These are phyloP conservation scores for Trilocha varians DNA, from an alignment of 2,888 invertebrate genomes.

Conservation along the genomic window DNA sequence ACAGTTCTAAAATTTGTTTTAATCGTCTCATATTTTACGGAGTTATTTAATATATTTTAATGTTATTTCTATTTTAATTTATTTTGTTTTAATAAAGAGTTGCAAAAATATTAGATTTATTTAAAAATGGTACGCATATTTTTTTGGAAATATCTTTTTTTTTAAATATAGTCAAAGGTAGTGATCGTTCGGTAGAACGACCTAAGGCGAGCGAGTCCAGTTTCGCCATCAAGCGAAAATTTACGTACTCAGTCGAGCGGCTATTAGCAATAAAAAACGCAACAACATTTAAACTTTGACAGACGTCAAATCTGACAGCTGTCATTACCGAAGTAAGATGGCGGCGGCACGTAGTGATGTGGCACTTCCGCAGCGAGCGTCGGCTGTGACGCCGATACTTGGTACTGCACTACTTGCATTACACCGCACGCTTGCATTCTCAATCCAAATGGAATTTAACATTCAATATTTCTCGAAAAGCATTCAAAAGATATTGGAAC, in stretches of 20 bases:
- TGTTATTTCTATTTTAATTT: too few species aligned
- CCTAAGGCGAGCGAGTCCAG: too few species aligned
- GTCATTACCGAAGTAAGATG: conserved; percentile 61
- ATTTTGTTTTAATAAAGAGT: too few species aligned
- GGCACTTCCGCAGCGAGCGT: conserved; percentile 57
- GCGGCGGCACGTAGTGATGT: conserved; percentile 63
- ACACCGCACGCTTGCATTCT: conserved; percentile 75
- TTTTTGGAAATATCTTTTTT: too few species aligned
- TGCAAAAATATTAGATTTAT: too few species aligned
- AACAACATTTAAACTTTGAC: neutral
- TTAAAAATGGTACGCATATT: too few species aligned
- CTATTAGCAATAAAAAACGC: neutral
- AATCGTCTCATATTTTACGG: too few species aligned
- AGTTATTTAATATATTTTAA: too few species aligned
- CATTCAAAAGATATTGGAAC: neutral
- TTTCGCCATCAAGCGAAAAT: too few species aligned
- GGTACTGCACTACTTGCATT: conserved; percentile 79
- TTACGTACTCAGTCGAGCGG: neutral
- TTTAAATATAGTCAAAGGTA: too few species aligned
- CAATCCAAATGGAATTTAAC: neutral
- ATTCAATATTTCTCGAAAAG: neutral
- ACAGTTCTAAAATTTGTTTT: too few species aligned
- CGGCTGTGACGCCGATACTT: conserved; percentile 69
- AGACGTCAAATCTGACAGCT: conserved; percentile 1
- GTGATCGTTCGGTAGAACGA: too few species aligned